phyloP scores from a whole-genome alignment of 2,113 vertebrate genomes.

The Xenopus laevis region DNA sequence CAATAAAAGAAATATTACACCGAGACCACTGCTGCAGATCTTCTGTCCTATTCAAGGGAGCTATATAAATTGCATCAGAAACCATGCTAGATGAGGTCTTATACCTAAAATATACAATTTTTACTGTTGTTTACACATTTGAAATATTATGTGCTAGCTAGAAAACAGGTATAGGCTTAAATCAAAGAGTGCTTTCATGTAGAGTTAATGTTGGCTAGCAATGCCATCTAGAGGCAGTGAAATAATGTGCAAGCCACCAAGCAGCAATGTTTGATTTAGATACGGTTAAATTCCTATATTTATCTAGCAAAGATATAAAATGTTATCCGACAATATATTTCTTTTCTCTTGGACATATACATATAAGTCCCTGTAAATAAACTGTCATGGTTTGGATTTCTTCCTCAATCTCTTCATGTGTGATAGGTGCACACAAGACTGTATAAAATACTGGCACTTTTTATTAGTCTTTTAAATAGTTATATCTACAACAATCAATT shows the following conservation, averaged over 20 bases:
- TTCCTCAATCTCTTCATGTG: too few relatives aligned
- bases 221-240: conserved; percentile 33
- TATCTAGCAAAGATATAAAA: too few relatives aligned
- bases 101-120: conserved; percentile 43
- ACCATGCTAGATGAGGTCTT: conserved; percentile 41
- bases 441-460: too few relatives aligned
- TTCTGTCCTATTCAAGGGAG: conserved; percentile 37
- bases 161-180: conserved; percentile 33
- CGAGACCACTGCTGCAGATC: conserved; percentile 36
- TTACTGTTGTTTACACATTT: conserved; percentile 42
- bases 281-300: too few relatives aligned
- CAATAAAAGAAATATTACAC: conserved; percentile 44
- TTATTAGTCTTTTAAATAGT: too few relatives aligned
- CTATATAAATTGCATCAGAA: conserved; percentile 44
- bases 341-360: too few relatives aligned
- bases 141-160: conserved; percentile 25
- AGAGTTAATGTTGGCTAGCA: conserved; percentile 9
- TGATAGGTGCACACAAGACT: too few relatives aligned
- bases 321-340: too few relatives aligned
- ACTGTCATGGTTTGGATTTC: too few relatives aligned
- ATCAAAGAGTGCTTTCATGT: conserved; percentile 6
- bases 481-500: too few relatives aligned
- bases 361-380: too few relatives aligned
- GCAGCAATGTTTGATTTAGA: too few relatives aligned
- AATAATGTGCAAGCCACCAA: background rate